Percentiles rank a stretch among this genome's conserved stretches.
These are phyloP conservation scores for Scomber colias DNA, from an alignment of 2,113 vertebrate genomes.

Conservation along the genomic window DNA sequence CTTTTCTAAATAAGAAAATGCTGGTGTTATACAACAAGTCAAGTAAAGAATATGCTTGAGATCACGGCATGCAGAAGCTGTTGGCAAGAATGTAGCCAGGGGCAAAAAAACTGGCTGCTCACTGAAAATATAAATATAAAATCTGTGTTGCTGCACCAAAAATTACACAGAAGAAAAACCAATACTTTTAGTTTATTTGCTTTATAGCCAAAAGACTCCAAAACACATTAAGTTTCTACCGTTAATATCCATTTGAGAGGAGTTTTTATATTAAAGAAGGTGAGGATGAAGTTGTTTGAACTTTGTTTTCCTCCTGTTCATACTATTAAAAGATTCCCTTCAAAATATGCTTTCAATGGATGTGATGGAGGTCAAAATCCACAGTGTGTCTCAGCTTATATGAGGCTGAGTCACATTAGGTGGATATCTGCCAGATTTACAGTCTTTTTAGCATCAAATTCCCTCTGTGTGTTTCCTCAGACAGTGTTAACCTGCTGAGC, in stretches of 20 bases:
- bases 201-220: neutral
- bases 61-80: constrained; percentile 26
- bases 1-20: constrained; percentile 36
- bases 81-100: constrained; percentile 42
- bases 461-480: too few species aligned
- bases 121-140: constrained; percentile 39
- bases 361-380: too few species aligned
- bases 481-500: too few species aligned
- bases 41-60: constrained; percentile 27
- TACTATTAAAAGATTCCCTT: too few species aligned
- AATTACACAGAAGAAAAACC: constrained; percentile 2
- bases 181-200: neutral
- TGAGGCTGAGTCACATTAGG: too few species aligned
- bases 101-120: constrained; percentile 26
- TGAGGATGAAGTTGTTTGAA: neutral
- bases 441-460: too few species aligned
- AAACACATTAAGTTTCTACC: neutral
- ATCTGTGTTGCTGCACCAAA: neutral
- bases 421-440: too few species aligned
- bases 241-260: neutral
- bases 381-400: too few species aligned
- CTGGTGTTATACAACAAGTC: constrained; percentile 55
- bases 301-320: too few species aligned
- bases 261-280: neutral
- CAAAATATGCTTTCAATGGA: too few species aligned